Evolutionary conservation across 2,888 invertebrate genomes (phyloP), one percentile per base, ranked within the genome.

Genomic region (Charanyca ferruginea): DNA sequence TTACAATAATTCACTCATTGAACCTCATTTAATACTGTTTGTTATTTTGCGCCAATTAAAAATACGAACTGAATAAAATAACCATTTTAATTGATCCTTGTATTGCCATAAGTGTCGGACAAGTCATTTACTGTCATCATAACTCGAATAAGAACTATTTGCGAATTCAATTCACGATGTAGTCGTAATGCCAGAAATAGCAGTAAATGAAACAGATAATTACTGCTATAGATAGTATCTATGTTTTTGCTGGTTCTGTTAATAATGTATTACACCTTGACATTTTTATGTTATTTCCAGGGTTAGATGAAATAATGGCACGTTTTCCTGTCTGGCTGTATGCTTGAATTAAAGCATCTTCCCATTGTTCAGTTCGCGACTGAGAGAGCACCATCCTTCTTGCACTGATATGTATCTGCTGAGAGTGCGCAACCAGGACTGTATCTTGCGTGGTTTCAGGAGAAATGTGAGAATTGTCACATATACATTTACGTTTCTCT

Each of bases 341-440:
- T 76, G 79, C 80, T 83, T 85, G 88, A 87, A 89, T 89, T 86
- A 87, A 87, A 86, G 79, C 81, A 73, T 77, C 68, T 80, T 77
- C 64, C 75, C 72, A 85, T 84, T 85, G 84, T 87, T 86, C 84
- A 73, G 73, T 81, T 65, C 81, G 84, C 83, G 87, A 84, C 85
- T 78, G 86, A 81, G 87, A 87, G 86, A 86, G 83, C 79, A 84
- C 78, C 83, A 87, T 90, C 82, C 80, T 85, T 90, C 91, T 90
- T 89, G 87, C 88, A 88, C 89, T 85, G 90, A 91, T 91, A 90
- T 79, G 83, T 85, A 92, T 91, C 90, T 83, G 83, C 79, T 84
- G 83, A 83, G 79, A 79, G 75, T 61, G 85, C 73, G 76, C 62
- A 81, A 87, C 80, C 84, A 79, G 85, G 84, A 88, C 64, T 64